Evolutionary conservation across 2,113 vertebrate species (phyloP).

Genomic region (Actenoides hombroni): DNA sequence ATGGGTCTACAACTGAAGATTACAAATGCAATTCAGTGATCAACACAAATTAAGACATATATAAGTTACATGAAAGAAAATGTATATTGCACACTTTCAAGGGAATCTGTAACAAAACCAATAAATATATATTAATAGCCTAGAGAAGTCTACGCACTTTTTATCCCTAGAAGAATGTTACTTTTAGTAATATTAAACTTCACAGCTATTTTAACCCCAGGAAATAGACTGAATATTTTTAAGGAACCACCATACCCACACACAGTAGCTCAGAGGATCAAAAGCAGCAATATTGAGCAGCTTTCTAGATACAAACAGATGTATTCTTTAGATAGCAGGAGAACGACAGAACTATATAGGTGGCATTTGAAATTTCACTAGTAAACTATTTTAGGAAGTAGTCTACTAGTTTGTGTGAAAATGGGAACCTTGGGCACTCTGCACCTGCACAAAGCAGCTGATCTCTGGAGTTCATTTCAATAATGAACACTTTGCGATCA

Average conservation of each 20-base stretch:
- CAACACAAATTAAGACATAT: neutral
- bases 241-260: neutral
- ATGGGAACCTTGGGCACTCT: neutral
- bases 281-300: neutral
- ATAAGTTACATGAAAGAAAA: neutral
- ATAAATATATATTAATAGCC: neutral
- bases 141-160: neutral
- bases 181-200: neutral
- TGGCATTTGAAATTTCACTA: neutral
- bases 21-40: neutral
- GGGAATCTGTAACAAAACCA: neutral
- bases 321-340: neutral
- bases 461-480: neutral
- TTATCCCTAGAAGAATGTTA: neutral
- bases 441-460: neutral
- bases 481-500: neutral
- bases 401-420: neutral
- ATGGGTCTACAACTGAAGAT: neutral
- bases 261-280: neutral
- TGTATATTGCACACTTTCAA: neutral
- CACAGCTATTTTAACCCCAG: neutral
- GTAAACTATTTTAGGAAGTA: neutral
- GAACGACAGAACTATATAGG: neutral
- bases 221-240: neutral
- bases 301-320: neutral